Conservation (phyloP, 2,113 vertebrate species). For the Serinus canaria region DNA sequence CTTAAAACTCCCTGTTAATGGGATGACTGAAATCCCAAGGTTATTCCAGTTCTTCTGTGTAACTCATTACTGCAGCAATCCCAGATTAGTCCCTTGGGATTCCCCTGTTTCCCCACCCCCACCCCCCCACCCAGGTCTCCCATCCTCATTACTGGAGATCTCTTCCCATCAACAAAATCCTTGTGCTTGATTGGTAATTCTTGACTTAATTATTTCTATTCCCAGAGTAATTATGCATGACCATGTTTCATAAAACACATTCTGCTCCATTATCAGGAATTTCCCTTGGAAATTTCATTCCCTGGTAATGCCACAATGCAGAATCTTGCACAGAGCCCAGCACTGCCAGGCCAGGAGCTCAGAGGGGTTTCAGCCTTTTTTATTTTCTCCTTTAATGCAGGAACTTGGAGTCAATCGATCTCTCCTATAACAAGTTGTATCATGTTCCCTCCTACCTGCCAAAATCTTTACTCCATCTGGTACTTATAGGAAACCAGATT, state of each 20-base stretch:
- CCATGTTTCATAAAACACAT: not conserved
- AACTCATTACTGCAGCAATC: not conserved
- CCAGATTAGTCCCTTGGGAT: not conserved
- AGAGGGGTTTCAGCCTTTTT: not conserved
- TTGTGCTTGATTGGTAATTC: not conserved
- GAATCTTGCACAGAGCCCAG: not conserved
- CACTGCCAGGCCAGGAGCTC: not conserved
- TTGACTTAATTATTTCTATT: not conserved
- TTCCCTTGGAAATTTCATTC: not conserved
- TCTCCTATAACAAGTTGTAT: slow-evolving; percentile 91
- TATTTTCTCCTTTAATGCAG: slow-evolving; percentile 66
- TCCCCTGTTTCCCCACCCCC: not conserved
- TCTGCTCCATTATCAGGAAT: not conserved
- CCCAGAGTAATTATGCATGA: not conserved
- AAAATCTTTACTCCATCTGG: slow-evolving; percentile 88
- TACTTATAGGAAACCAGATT: slow-evolving; percentile 91
- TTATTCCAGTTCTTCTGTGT: not conserved
- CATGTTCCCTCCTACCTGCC: slow-evolving; percentile 94
- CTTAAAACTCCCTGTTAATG: not conserved
- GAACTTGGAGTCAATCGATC: slow-evolving; percentile 92
- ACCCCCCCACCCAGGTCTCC: no score
- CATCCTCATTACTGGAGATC: not conserved
- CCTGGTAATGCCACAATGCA: not conserved
- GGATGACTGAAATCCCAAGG: not conserved
- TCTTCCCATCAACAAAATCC: not conserved